Evolutionary conservation across 2,113 vertebrate species (phyloP).

Genomic region (Uria aalge): DNA sequence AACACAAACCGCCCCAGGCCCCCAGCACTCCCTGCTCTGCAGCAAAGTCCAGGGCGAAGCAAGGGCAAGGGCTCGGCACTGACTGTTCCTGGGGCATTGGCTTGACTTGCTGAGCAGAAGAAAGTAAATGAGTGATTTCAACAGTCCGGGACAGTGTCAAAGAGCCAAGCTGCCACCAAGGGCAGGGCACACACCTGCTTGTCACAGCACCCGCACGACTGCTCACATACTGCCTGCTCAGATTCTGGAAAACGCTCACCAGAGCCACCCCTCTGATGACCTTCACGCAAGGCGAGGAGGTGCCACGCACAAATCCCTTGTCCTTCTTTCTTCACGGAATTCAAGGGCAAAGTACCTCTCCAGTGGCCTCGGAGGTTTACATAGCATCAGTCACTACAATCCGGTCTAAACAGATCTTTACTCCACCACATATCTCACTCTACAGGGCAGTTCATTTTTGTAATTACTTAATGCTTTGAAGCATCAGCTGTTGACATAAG

Average conservation of each 20-base stretch:
- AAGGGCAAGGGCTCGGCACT: background rate
- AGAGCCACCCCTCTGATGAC: background rate
- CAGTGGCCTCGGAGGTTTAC: accelerated
- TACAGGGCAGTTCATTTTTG: background rate
- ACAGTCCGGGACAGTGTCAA: background rate
- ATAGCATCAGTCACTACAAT: background rate
- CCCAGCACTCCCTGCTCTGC: background rate
- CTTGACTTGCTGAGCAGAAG: background rate
- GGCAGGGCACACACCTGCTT: background rate
- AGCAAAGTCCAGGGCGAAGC: background rate
- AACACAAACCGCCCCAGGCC: background rate
- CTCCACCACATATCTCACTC: background rate
- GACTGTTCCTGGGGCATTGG: background rate
- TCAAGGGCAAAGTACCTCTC: background rate
- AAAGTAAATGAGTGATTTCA: background rate
- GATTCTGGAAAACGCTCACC: background rate
- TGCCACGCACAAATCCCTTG: background rate
- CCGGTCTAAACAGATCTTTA: background rate
- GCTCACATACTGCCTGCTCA: background rate
- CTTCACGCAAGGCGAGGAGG: background rate
- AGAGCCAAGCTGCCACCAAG: background rate
- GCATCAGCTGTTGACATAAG: background rate
- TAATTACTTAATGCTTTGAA: background rate
- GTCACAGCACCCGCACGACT: accelerated
- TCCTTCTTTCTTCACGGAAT: background rate